Conservation (phyloP, 2,113 vertebrate species). For the Mustelus asterias region DNA sequence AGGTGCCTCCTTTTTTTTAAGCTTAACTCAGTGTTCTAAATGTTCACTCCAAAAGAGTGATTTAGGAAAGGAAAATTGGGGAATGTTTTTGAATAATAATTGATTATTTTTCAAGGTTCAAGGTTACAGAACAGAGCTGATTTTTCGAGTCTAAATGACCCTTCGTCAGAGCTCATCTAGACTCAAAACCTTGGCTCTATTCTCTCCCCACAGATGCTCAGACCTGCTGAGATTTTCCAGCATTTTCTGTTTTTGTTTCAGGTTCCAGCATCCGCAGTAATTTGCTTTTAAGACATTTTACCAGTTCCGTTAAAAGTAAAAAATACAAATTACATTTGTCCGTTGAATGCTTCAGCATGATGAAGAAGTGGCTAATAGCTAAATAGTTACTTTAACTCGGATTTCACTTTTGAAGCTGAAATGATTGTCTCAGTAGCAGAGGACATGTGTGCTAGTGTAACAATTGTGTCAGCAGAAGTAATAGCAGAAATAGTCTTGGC, state of each 20-base stretch:
- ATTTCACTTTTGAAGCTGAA: not conserved
- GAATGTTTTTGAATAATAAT: not conserved
- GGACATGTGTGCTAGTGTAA: not conserved
- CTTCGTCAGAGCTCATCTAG: too few species aligned
- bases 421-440: not conserved
- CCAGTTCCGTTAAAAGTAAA: not conserved
- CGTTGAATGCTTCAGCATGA: not conserved
- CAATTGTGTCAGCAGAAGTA: not conserved
- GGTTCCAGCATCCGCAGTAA: too few species aligned
- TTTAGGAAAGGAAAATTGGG: not conserved
- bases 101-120: not conserved
- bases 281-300: too few species aligned
- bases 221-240: too few species aligned
- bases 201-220: too few species aligned
- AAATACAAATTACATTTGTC: not conserved
- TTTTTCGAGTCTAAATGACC: too few species aligned
- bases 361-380: not conserved
- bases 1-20: not conserved
- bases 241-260: too few species aligned
- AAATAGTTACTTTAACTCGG: not conserved
- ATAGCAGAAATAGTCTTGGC: not conserved
- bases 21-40: not conserved
- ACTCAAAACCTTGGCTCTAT: too few species aligned
- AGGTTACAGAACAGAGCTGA: too few species aligned
- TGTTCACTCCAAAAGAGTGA: not conserved